These are phyloP conservation scores for Ischnura elegans DNA, from an alignment of 2,888 invertebrate genomes.

Conservation along the genomic window DNA sequence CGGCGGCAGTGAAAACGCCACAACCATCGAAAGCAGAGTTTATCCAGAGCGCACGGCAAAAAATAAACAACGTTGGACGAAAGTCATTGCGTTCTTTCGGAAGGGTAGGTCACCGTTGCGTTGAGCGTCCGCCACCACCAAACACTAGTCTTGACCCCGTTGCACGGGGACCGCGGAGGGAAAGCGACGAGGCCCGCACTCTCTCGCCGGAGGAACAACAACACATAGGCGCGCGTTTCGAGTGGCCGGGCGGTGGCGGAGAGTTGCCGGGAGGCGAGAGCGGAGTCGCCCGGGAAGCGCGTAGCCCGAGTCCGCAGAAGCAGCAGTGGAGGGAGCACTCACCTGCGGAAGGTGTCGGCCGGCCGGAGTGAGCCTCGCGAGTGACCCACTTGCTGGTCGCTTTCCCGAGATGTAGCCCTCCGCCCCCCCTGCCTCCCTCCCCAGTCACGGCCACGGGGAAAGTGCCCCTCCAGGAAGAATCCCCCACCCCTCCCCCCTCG, in stretches of 20 bases:
- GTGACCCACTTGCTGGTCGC: slow-evolving; percentile 63
- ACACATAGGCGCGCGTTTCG: not conserved
- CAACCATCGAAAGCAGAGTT: not conserved
- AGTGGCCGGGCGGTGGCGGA: not conserved
- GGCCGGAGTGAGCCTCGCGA: slow-evolving; percentile 54
- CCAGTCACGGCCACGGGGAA: slow-evolving; percentile 3
- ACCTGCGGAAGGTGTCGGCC: slow-evolving; percentile 51
- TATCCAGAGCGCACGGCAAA: not conserved
- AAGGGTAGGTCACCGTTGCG: not conserved
- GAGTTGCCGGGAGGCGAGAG: not conserved
- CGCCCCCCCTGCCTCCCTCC: slow-evolving; percentile 11
- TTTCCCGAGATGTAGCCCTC: slow-evolving; percentile 66
- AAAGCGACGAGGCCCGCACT: slow-evolving; percentile 35
- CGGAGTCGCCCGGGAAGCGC: no score
- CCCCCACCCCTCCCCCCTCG: not conserved
- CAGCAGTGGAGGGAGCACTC: not conserved
- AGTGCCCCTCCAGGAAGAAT: not conserved
- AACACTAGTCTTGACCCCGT: slow-evolving; percentile 38
- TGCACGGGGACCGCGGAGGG: not conserved
- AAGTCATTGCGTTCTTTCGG: not conserved
- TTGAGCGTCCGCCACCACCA: not conserved
- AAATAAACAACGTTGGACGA: not conserved
- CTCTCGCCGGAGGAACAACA: slow-evolving; percentile 26
- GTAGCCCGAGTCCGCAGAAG: no score
- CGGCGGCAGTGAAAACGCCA: not conserved